A percentile compares a stretch with the other conserved stretches of the same genome.
Evolutionary conservation across 2,113 vertebrate species (phyloP).

Genomic region (Poeciliopsis turrubarensis): DNA sequence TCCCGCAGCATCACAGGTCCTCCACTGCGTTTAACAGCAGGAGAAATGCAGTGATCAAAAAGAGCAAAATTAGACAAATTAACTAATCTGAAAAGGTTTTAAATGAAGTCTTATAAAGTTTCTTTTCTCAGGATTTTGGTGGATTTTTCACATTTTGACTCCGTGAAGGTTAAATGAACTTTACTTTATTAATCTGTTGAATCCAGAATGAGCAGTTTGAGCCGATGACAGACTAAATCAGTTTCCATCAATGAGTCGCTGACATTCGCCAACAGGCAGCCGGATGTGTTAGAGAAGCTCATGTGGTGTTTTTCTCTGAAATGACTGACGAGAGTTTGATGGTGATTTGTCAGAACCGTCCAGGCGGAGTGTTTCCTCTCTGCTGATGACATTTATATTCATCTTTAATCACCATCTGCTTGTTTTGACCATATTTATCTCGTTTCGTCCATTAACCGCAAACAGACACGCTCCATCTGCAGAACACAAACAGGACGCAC

Average conservation of each 20-base stretch:
- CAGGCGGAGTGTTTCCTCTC: background rate
- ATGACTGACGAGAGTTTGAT: constrained; percentile 24
- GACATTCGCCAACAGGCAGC: constrained; percentile 29
- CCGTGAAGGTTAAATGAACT: too few species aligned
- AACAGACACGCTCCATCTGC: constrained; percentile 9
- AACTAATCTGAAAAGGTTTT: too few species aligned
- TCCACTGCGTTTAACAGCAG: background rate
- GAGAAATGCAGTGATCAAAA: background rate
- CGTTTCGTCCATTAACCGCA: constrained; percentile 19
- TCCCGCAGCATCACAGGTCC: background rate
- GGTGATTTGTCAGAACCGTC: constrained; percentile 16
- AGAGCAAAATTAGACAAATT: background rate
- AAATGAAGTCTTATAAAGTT: too few species aligned
- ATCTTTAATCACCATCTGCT: constrained; percentile 18
- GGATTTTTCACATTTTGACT: too few species aligned
- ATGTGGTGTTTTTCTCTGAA: constrained; percentile 8
- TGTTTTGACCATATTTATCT: constrained; percentile 14
- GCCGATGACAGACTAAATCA: background rate
- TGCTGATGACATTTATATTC: constrained; percentile 17
- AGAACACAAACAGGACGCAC: constrained; percentile 5
- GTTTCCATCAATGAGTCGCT: constrained; percentile 12
- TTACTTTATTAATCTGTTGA: too few species aligned
- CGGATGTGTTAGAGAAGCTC: constrained; percentile 11
- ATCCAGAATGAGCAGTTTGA: background rate
- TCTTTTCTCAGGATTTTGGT: too few species aligned